A percentile compares a stretch with the other conserved stretches of the same genome.
Evolutionary conservation across 2,888 invertebrate genomes (phyloP).

Genomic region (Watsonalla cultraria): DNA sequence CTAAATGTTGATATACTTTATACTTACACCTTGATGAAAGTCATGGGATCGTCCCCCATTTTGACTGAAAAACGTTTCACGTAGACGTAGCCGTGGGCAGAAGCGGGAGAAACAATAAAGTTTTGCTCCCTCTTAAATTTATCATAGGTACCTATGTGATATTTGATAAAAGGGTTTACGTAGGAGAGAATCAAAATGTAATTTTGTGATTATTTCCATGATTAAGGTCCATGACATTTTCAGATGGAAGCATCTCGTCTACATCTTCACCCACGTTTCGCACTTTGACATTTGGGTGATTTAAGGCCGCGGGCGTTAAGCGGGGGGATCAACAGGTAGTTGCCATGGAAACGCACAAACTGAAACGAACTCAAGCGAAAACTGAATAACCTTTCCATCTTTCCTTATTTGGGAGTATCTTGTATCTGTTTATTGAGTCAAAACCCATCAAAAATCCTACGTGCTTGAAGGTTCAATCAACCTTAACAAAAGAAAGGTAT

Average conservation of each 20-base stretch:
- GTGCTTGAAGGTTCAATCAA: not conserved
- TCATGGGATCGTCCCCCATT: too few relatives aligned
- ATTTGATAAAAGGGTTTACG: too few relatives aligned
- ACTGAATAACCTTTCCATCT: slow-evolving; percentile 50
- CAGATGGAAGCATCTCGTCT: slow-evolving; percentile 9
- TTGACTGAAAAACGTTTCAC: too few relatives aligned
- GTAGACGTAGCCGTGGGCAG: too few relatives aligned
- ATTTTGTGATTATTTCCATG: slow-evolving; percentile 11
- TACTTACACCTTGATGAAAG: too few relatives aligned
- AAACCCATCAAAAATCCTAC: slow-evolving; percentile 7
- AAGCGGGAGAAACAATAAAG: too few relatives aligned
- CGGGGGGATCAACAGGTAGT: slow-evolving; percentile 54
- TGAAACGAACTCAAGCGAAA: too few relatives aligned
- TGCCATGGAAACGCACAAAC: slow-evolving; percentile 47
- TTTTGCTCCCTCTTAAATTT: too few relatives aligned
- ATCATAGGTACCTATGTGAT: too few relatives aligned
- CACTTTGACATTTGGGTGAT: slow-evolving; percentile 50
- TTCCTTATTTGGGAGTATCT: slow-evolving; percentile 34
- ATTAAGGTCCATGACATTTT: slow-evolving; percentile 2
- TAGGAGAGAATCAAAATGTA: slow-evolving; percentile 14
- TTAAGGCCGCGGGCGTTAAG: slow-evolving; percentile 8
- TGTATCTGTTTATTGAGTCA: slow-evolving; percentile 9
- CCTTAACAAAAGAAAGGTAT: not conserved
- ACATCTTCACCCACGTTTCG: slow-evolving; percentile 25
- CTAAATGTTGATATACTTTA: too few relatives aligned